A percentile compares a stretch with the other conserved stretches of the same genome.
phyloP scores from a whole-genome alignment of 2,113 vertebrate species.

The Calypte anna region DNA sequence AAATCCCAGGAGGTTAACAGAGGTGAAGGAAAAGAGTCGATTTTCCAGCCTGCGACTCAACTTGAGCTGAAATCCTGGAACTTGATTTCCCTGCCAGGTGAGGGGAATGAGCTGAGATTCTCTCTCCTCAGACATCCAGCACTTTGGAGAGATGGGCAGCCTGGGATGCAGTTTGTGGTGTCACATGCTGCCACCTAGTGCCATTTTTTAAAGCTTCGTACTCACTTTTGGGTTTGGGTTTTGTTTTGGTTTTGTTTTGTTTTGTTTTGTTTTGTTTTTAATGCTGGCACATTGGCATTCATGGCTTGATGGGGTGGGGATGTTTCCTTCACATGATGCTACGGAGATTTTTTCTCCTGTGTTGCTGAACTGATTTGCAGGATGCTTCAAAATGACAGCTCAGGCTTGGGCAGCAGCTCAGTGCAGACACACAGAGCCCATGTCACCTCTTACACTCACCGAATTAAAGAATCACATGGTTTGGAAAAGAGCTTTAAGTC shows the following conservation, averaged over 20 bases:
- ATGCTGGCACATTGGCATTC: fast-evolving
- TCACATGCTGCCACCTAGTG: conserved; percentile 80
- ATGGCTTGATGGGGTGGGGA: fast-evolving
- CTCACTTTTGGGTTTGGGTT: neutral
- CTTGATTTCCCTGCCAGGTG: neutral
- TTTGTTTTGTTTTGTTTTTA: neutral
- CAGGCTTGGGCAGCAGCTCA: neutral
- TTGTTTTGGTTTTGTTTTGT: no score
- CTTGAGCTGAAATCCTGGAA: neutral
- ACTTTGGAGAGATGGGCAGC: neutral
- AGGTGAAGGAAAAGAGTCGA: neutral
- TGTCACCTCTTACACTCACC: neutral
- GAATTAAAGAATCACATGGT: no score
- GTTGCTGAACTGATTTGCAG: neutral
- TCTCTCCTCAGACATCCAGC: neutral
- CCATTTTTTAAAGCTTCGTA: neutral
- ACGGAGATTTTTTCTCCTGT: neutral
- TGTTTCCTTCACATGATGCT: neutral
- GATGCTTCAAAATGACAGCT: neutral
- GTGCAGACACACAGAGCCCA: neutral
- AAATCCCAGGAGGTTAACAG: neutral
- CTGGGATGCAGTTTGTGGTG: neutral
- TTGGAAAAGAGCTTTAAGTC: no score
- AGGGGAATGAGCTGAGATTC: neutral
- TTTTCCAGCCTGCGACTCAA: neutral